Evolutionary conservation across 2,113 vertebrate genomes (phyloP), one percentile per base, ranked within the genome.

Genomic region (Camelus bactrianus): DNA sequence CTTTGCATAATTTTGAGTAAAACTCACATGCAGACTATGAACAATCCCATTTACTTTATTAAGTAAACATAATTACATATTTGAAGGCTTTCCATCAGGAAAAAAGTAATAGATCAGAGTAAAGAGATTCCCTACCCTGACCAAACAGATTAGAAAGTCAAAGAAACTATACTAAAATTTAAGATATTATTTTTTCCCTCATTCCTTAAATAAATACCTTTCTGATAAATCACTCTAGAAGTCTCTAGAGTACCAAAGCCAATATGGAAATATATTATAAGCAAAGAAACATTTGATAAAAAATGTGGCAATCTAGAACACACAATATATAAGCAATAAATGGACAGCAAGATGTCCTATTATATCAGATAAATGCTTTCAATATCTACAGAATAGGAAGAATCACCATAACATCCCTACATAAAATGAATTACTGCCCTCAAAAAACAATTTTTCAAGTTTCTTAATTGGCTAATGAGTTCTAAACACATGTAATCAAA

Each of bases 311-410:
- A 80, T 97, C 92, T 97, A 98, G 95, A 97, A 97, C 96, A 96
- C 95, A 96, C 91, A 96, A 96, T 97, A 97, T 96, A 96, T 97
- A 95, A 95, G 93, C 97, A 96, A 97, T 97, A 98, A 97, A 96
- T 94, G 87, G 97, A 97, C 92, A 96, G 96, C 95, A 98, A 92
- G 91, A 96, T 96, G 97, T 97, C 95, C 86, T 97, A 98, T 97
- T 98, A 97, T 91, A 97, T 69, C 96, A 98, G 97, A 98, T 93
- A 97, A 98, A 97, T 98, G 97, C 91, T 96, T 97, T 97, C 97
- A 98, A 97, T 97, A 97, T 97, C 95, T 97, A 96, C 92, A 95
- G 82, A 97, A 97, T 85, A 97, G 95, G 79, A 97, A 98, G 73
- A 97, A 89, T 97, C 91, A 93, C 67, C 88, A 84, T 81, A 97